These are phyloP conservation scores for Cheilosia grossa DNA, from an alignment of 2,888 invertebrate genomes.

Conservation along the genomic window DNA sequence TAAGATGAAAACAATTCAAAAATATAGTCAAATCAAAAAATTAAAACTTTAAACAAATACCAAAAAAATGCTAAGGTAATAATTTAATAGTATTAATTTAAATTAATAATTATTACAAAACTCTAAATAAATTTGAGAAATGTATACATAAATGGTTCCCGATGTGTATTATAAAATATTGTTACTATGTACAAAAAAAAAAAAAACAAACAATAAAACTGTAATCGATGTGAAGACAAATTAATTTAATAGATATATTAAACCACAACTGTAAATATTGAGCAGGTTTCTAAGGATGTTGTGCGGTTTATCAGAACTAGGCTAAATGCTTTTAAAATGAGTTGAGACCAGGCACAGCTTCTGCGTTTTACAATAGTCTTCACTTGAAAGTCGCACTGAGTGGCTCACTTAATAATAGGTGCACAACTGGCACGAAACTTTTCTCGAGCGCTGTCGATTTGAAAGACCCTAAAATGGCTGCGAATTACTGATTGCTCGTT, in stretches of 20 bases:
- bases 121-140: slow-evolving; percentile 4
- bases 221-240: slow-evolving; percentile 7
- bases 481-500: no score
- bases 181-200: background rate
- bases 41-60: slow-evolving; percentile 1
- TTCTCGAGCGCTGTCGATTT: no score
- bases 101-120: slow-evolving; percentile 53
- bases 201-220: background rate
- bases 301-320: no score
- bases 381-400: no score
- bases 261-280: background rate
- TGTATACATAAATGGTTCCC: slow-evolving; percentile 22
- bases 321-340: no score
- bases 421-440: no score
- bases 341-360: no score
- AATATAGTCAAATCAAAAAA: slow-evolving; percentile 53
- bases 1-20: slow-evolving; percentile 20
- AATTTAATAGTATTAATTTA: slow-evolving; percentile 43
- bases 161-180: slow-evolving; percentile 14
- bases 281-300: background rate
- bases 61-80: slow-evolving; percentile 21
- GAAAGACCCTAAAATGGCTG: no score
- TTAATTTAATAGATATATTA: no score
- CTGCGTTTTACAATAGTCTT: no score
- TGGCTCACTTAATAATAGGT: no score